Conservation (phyloP, 1,140 invertebrate genomes). For the Drosophila parabipectinata region DNA sequence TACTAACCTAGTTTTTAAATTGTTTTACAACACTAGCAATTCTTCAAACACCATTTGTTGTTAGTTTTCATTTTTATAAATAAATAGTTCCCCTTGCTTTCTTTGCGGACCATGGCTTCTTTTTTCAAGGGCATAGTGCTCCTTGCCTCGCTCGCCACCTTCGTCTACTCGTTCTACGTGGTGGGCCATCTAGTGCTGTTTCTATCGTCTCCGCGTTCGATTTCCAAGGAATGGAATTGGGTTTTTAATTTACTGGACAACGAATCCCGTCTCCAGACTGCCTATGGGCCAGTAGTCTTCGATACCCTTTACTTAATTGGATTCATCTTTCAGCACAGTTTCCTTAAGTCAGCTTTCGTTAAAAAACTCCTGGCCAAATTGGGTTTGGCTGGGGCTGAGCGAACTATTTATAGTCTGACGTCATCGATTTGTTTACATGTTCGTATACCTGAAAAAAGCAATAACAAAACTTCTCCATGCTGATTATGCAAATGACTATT, state of each 20-base stretch:
- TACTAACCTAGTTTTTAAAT: no score
- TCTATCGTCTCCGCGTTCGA: slow-evolving; percentile 60
- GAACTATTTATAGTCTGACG: slow-evolving; percentile 85
- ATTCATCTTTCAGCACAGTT: slow-evolving; percentile 86
- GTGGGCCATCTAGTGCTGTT: slow-evolving; percentile 73
- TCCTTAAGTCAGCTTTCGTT: slow-evolving; percentile 84
- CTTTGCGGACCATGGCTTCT: slow-evolving; percentile 41
- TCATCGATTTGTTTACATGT: slow-evolving; percentile 83
- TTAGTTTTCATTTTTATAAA: not conserved
- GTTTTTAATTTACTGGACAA: slow-evolving; percentile 81
- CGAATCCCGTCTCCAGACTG: slow-evolving; percentile 68
- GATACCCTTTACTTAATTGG: slow-evolving; percentile 84
- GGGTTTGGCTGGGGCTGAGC: slow-evolving; percentile 83
- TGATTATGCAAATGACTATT: slow-evolving; percentile 1
- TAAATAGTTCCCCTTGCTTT: not conserved
- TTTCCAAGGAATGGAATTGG: slow-evolving; percentile 71
- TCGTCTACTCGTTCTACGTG: slow-evolving; percentile 73
- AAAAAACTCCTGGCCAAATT: slow-evolving; percentile 83
- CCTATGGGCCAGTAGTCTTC: slow-evolving; percentile 79
- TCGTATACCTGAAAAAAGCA: slow-evolving; percentile 17
- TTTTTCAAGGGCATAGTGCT: slow-evolving; percentile 60
- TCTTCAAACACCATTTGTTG: not conserved
- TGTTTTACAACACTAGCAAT: no score
- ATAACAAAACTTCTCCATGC: not conserved
- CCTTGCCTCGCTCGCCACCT: slow-evolving; percentile 55